Evolutionary conservation across 2,797 vertebrate genomes (phyloP), one percentile per base, ranked within the genome.

Genomic region (Meriones psammophilus): DNA sequence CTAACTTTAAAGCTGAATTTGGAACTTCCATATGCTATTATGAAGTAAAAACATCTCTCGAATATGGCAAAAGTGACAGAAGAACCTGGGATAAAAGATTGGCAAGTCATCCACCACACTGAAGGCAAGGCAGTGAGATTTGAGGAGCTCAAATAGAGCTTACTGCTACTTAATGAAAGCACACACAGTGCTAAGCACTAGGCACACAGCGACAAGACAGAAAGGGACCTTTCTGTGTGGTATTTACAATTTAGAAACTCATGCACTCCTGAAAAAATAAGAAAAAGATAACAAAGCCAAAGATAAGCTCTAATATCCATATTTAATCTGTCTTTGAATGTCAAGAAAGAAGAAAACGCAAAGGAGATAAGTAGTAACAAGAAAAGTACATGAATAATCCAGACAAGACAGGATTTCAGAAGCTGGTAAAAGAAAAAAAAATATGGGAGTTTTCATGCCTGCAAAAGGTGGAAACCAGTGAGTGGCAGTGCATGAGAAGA

Each of bases 271-370:
- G 10, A 69, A 93, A 85, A 91, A 73, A 58, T 22, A 80, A 89
- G 20, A 90, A 66, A 90, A 90, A 93, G n/a, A 50, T 77, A 91
- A 95, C 42, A 95, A 56, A 95, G 68, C 78, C 39, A 88, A 92
- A 96, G 90, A 85, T 7, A 56, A 89, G 81, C 22, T 36, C 77
- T 30, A 81, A 86, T 30, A 80, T 71, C 36, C 24, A 10, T 42
- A 81, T 71, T 68, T 60, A 86, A 90, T 46, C 74, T 33, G 54
- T 30, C 15, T 30, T 5, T 81, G 36, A 62, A 89, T 76, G 50
- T 68, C 88, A 96, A 85, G 46, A 5, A 50, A 79, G 50, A 50
- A 50, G 50, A 79, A 79, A 56, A 30, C 33, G 89, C 68, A 84
- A 90, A 88, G 33, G 69, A 89, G 58, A 26, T 1, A 92, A 60